These are phyloP conservation scores for Noctua janthe DNA, from an alignment of 2,888 invertebrate genomes.

Conservation along the genomic window DNA sequence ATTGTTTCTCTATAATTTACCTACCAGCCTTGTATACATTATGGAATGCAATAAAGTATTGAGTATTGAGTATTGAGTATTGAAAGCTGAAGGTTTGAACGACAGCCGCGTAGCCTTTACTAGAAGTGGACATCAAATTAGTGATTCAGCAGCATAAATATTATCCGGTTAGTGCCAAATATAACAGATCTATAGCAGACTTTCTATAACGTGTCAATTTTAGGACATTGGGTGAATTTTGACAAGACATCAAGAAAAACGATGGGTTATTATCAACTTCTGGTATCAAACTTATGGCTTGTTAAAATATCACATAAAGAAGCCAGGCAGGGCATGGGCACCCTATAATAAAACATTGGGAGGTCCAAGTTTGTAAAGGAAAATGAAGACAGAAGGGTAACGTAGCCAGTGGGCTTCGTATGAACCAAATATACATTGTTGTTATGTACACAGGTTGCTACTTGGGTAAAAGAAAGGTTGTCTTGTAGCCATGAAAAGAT, in stretches of 20 bases:
- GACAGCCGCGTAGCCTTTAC: neutral
- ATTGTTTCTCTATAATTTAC: too few relatives aligned
- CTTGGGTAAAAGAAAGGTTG: neutral
- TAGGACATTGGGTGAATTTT: neutral
- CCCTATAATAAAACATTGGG: conserved; percentile 44
- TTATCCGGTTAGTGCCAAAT: neutral
- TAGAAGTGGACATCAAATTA: neutral
- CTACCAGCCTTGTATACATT: too few relatives aligned
- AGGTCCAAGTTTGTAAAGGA: conserved; percentile 56
- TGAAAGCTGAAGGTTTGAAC: neutral
- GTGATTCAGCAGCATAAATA: neutral
- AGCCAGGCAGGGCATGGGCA: conserved; percentile 40
- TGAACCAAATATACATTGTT: conserved; percentile 30
- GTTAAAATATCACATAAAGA: neutral
- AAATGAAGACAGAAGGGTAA: conserved; percentile 53
- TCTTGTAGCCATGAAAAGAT: neutral
- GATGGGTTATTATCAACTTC: neutral
- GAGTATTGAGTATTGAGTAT: too few relatives aligned
- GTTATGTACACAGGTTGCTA: neutral
- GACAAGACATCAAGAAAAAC: neutral
- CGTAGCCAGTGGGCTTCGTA: conserved; percentile 47
- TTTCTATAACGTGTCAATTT: neutral
- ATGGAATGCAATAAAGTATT: too few relatives aligned
- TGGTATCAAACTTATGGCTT: neutral
- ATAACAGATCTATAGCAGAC: neutral